These are phyloP conservation scores for Cephus rjabovi DNA, from an alignment of 2,888 invertebrate species.

Conservation along the genomic window DNA sequence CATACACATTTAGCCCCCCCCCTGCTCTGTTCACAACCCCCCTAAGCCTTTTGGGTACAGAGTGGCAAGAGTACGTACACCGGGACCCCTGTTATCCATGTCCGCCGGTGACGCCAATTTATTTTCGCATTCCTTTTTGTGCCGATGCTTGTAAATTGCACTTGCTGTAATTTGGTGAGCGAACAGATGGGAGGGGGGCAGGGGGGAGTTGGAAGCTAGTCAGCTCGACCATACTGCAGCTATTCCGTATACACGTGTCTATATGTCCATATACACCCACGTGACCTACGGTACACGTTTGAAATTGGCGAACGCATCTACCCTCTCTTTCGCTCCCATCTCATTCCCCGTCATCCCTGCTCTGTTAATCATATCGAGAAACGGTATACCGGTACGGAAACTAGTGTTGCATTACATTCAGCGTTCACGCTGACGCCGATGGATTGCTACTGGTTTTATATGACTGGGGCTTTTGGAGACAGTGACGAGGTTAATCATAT, in stretches of 20 bases:
- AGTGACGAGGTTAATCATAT: constrained; percentile 1
- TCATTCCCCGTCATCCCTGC: background rate
- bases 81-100: background rate
- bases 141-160: constrained; percentile 54
- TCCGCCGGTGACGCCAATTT: background rate
- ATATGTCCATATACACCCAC: no score
- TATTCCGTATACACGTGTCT: background rate
- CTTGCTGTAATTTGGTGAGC: constrained; percentile 52
- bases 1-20: background rate
- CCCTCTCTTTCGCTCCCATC: background rate
- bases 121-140: constrained; percentile 47
- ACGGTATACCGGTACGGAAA: constrained; percentile 31
- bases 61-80: background rate
- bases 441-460: background rate
- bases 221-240: constrained; percentile 33
- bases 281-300: background rate
- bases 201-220: constrained; percentile 43
- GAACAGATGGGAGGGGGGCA: constrained; percentile 8
- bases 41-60: background rate
- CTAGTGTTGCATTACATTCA: constrained; percentile 31
- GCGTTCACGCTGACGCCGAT: constrained; percentile 1
- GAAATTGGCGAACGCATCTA: no score
- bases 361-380: constrained; percentile 46
- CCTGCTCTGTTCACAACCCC: background rate
- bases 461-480: background rate